Evolutionary conservation across 2,113 vertebrate species (phyloP), one percentile per base, ranked within the genome.

Genomic region (Malaclemys terrapin): DNA sequence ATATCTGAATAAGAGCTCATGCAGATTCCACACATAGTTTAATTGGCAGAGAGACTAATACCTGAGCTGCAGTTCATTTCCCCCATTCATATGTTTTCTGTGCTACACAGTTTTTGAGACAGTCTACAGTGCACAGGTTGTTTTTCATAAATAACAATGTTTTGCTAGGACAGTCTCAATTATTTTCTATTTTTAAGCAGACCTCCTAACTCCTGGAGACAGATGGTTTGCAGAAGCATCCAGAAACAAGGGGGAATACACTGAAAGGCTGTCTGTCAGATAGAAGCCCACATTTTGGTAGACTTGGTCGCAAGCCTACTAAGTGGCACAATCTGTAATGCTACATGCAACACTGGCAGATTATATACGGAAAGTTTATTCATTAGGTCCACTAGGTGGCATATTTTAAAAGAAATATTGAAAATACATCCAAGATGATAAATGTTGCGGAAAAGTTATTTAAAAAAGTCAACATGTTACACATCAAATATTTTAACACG

Each of bases 311-410:
- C 75, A 47, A 47, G 75, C 42, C 59, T 42, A 5, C 38, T 4
- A 1, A 50, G 8, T 0, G 1, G 6, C 22, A 54, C 10, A 84
- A 35, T 62, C 65, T 35, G 31, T 1, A 5, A 24, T 0, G 24
- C 5, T 12, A 7, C 24, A 47, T 45, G 42, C 24, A 1, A 69
- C 45, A 6, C 47, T 35, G 65, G 54, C 49, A 47, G 49, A 17
- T 49, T 24, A 45, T 56, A 0, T 12, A 0, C 1, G 17, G 29
- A 75, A 84, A 50, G 56, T 13, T 53, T 72, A 80, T 85, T 93
- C 72, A 49, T 24, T 6, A 69, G 80, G 85, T 95, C 97, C 97
- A 95, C 95, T 95, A 98, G 97, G 94, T 97, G 96, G 94, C 97
- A 95, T 16, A 9, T 96, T 94, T 92, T 93, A 69, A 25, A 96